These are phyloP conservation scores for Perithous albicinctus DNA, from an alignment of 2,888 invertebrate species.

Conservation along the genomic window DNA sequence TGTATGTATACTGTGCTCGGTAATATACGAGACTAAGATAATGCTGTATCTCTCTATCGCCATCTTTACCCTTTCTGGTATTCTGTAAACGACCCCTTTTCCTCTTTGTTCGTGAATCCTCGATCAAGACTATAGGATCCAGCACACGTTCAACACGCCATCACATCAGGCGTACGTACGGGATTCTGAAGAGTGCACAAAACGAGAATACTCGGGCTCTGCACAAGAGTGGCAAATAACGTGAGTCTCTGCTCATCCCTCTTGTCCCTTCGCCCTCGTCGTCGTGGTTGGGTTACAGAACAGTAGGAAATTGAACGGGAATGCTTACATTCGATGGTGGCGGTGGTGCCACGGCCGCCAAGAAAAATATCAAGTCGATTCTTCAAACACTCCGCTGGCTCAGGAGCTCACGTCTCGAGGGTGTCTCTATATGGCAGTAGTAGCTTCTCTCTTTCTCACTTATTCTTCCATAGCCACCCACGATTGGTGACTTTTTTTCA, in stretches of 20 bases:
- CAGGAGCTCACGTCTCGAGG: conserved; percentile 50
- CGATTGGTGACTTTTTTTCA: conserved; percentile 22
- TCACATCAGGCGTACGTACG: neutral
- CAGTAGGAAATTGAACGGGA: conserved; percentile 56
- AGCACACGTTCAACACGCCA: conserved; percentile 16
- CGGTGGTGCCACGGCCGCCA: conserved; percentile 43
- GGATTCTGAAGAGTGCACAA: conserved; percentile 36
- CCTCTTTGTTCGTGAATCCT: conserved; percentile 2
- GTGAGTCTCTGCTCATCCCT: conserved; percentile 27
- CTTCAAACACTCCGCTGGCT: conserved; percentile 61
- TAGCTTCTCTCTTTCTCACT: conserved; percentile 6
- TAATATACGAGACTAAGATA: neutral
- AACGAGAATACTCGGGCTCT: conserved; percentile 17
- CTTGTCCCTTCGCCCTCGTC: conserved; percentile 8
- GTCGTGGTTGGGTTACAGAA: conserved; percentile 39
- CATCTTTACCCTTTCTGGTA: neutral
- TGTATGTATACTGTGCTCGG: conserved; percentile 4
- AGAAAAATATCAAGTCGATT: conserved; percentile 67
- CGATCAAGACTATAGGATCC: conserved; percentile 1
- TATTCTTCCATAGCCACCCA: conserved; percentile 10
- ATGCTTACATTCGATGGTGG: conserved; percentile 54
- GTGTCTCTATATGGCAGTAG: conserved; percentile 10
- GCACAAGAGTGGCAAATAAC: conserved; percentile 41
- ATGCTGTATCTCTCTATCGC: neutral
- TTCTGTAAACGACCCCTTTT: conserved; percentile 21